These are phyloP conservation scores for Catocala nupta DNA, from an alignment of 2,888 invertebrate species.

Conservation along the genomic window DNA sequence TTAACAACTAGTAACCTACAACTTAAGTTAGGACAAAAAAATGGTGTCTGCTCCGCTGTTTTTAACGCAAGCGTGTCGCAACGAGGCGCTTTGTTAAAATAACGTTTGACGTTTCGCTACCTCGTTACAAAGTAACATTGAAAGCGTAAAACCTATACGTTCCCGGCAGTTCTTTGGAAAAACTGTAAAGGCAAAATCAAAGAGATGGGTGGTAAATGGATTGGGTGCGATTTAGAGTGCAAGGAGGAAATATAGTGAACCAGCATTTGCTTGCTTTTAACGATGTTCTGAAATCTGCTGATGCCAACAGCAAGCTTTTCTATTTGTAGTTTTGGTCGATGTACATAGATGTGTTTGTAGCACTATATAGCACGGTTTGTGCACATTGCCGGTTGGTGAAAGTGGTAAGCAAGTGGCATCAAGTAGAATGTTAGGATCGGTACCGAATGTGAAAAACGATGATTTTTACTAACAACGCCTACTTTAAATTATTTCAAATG, in stretches of 20 bases:
- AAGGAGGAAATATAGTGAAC: not conserved
- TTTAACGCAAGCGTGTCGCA: not conserved
- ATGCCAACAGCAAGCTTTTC: not conserved
- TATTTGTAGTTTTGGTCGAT: not conserved
- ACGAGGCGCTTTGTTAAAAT: constrained; percentile 12
- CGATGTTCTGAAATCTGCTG: not conserved
- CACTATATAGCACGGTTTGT: no score
- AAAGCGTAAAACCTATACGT: constrained; percentile 11
- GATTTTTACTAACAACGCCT: no score
- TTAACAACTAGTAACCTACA: no score
- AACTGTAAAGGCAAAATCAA: constrained; percentile 1
- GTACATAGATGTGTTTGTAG: no score
- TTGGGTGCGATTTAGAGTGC: not conserved
- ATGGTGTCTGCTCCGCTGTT: not conserved
- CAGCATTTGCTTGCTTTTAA: not conserved
- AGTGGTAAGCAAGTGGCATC: no score
- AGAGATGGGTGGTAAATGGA: not conserved
- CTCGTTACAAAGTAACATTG: constrained; percentile 12
- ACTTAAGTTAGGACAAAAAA: no score
- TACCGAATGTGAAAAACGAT: no score
- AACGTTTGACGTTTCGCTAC: constrained; percentile 15
- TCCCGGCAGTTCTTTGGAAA: constrained; percentile 1
- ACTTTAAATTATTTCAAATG: no score
- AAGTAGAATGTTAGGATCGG: no score
- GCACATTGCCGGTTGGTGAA: no score